Base-by-base conservation (phyloP, 2,113 vertebrate genomes). In the Callocephalon fimbriatum region DNA sequence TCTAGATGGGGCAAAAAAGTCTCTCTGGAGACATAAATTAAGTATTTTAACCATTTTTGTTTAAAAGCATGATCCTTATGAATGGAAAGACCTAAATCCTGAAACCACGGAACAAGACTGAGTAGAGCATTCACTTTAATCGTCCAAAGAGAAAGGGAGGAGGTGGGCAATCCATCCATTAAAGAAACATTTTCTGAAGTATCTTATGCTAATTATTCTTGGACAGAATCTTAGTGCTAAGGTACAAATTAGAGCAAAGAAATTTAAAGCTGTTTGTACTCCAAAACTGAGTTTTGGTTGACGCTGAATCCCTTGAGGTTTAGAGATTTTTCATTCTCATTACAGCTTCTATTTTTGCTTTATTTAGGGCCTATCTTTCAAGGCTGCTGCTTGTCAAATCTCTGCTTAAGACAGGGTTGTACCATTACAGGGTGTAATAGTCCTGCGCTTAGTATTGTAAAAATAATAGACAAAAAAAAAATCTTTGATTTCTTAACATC, bases 191-290 rank as follows among this genome's bases (percentile, higher is more conserved):
- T 93, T 94, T 59, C 56, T 76, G 38, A 88, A 88, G 26, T 54
- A 59, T 56, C 11, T 93, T 65, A 67, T 29, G 27, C 53, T 86
- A 76, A 90, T 96, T 95, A 62, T 76, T 91, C 50, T 88, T 73
- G 71, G 29, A 37, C 4, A 19, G 37, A 83, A 62, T 76, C 37
- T 77, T 76, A 56, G 50, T 86, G 63, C 22, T 86, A 50, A 79
- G 54, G 79, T 90, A 71, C 40, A 93, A 83, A 88, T 80, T 42
- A 71, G 7, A 2, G 2, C 59, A 73, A 90, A 83, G 37, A 79
- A 77, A 65, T 65, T 51, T 79, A 65, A 86, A 92, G 19, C 48
- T 13, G 40, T 90, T 93, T 27, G 19, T 72, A 38, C 8, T 38
- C 20, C 8, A 80, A 18, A 77, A 37, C 6, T 31, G 22, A 83